Base-by-base conservation (phyloP, 1,140 invertebrate species). In the Bombus difficillimus region DNA sequence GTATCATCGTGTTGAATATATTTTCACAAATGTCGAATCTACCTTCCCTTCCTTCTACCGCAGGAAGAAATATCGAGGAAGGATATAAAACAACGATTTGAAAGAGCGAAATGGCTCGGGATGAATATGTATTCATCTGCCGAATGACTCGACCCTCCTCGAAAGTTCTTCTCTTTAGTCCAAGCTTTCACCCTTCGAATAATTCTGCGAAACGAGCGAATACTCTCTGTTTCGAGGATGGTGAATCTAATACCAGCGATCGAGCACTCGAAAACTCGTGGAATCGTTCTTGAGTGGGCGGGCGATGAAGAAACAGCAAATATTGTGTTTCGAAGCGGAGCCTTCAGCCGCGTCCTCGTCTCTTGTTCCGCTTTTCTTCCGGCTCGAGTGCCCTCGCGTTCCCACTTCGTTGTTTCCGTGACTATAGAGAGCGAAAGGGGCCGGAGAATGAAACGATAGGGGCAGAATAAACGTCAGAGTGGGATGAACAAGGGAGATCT, bases 341-440 rank as follows among this genome's bases (percentile, higher is more conserved):
- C 72, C 72, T 22, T 22, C n/a, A 39, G n/a, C 32, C 68, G 34
- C 34, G 15, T 62, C 8, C 18, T 15, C 47, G 53, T n/a, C 59
- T 34, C 71, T 68, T 57, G 57, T 85, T 81, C 78, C 84, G 69
- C 37, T 69, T 85, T 81, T 47, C 57, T 57, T 81, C 57, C 41
- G 39, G 79, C 59, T 57, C 71, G 78, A 85, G 83, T 64, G 68
- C 28, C 83, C 39, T 73, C 28, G 68, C 74, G 34, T 47, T 25
- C 41, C 43, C 64, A 77, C 59, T 69, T 77, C 37, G 73, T 73
- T 81, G 83, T 81, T 62, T 13, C 34, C 22, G 12, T 41, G 72
- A 28, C 69, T 34, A 37, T n/a, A 64, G 37, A 53, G 66, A 62
- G 28, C 47, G 37, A 62, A n/a, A 76, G 79, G 15, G 32, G 39